Conservation (phyloP, 1,140 invertebrate genomes). For the Bicyclus anynana region DNA sequence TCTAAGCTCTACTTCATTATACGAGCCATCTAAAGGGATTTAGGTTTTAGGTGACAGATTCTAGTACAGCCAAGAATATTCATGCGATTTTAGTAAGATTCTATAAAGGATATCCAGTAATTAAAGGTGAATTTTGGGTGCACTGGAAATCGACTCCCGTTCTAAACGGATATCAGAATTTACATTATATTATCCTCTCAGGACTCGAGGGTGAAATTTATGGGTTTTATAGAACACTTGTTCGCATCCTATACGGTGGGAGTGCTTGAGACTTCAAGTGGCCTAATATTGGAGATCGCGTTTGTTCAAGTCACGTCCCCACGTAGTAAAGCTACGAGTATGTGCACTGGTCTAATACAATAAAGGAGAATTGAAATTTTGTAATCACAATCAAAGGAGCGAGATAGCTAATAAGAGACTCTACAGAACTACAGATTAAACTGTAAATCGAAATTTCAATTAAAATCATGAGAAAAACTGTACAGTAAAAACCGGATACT, state of each 20-base stretch:
- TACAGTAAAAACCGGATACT: too few species aligned
- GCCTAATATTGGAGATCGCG: slow-evolving; percentile 19
- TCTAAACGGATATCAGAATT: slow-evolving; percentile 21
- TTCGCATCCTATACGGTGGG: slow-evolving; percentile 28
- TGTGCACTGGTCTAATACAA: too few species aligned
- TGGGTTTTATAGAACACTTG: slow-evolving; percentile 34
- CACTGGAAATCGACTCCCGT: not conserved
- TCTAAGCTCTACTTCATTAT: slow-evolving; percentile 22
- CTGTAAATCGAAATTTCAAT: too few species aligned
- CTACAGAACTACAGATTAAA: too few species aligned
- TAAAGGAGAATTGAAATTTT: too few species aligned
- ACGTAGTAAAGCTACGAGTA: slow-evolving; percentile 9
- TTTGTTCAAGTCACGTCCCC: slow-evolving; percentile 24
- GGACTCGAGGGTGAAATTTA: slow-evolving; percentile 31
- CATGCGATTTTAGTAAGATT: slow-evolving; percentile 12
- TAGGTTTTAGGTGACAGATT: slow-evolving; percentile 12
- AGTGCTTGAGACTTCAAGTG: slow-evolving; percentile 25
- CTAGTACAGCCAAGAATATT: slow-evolving; percentile 8
- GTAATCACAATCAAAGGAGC: too few species aligned
- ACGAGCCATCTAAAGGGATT: slow-evolving; percentile 16
- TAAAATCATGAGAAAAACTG: too few species aligned
- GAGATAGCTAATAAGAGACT: too few species aligned
- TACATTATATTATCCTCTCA: slow-evolving; percentile 26
- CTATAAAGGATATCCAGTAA: slow-evolving; percentile 1
- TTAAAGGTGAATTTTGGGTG: slow-evolving; percentile 11